Conservation (phyloP, 2,888 invertebrate species). For the Caenorhabditis angaria region DNA sequence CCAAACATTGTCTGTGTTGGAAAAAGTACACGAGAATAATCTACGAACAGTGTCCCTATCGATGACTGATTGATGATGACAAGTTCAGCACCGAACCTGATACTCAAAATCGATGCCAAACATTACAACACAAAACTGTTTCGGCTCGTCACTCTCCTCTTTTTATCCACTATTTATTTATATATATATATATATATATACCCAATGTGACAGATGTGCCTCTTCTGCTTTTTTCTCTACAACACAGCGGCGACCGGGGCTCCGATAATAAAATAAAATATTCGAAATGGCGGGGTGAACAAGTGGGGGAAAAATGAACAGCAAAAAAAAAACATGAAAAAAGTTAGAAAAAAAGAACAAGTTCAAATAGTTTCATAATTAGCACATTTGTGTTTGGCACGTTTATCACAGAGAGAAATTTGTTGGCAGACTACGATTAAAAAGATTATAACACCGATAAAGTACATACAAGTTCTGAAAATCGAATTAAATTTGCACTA, state of each 20-base stretch:
- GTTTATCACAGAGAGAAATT: constrained; percentile 26
- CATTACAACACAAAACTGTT: not conserved
- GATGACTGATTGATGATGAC: not conserved
- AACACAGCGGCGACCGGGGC: not conserved
- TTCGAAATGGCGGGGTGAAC: too few relatives aligned
- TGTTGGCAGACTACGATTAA: constrained; percentile 22
- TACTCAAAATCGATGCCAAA: not conserved
- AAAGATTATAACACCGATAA: constrained; percentile 14
- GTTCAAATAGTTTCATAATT: not conserved
- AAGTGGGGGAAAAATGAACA: too few relatives aligned
- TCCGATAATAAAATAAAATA: not conserved
- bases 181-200: constrained; percentile 1
- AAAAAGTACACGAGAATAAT: too few relatives aligned
- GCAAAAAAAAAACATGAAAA: not conserved
- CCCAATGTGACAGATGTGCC: constrained; percentile 3
- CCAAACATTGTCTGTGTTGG: too few relatives aligned
- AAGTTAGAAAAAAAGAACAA: not conserved
- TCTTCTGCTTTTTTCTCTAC: not conserved
- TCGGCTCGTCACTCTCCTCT: not conserved
- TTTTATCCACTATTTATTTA: not conserved
- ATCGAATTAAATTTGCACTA: too few relatives aligned
- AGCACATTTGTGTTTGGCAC: not conserved
- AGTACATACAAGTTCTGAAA: constrained; percentile 15
- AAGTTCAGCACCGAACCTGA: too few relatives aligned
- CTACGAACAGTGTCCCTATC: too few relatives aligned